These are phyloP conservation scores for Sinella curviseta DNA, from an alignment of 1,140 invertebrate genomes.

Conservation along the genomic window DNA sequence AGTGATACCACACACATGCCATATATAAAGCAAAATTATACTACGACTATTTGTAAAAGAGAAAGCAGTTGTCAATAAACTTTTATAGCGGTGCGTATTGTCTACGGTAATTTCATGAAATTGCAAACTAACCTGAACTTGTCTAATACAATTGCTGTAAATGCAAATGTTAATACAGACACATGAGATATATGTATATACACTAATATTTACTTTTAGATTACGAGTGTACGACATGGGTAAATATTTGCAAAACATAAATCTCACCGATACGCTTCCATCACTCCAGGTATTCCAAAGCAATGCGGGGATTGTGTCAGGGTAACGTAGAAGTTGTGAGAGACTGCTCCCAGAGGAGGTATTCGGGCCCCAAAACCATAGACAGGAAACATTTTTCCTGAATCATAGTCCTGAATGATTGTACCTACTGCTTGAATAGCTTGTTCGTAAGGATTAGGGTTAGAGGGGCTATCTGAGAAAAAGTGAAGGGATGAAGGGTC, in stretches of 20 bases:
- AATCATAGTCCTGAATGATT: conserved; percentile 68
- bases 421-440: conserved; percentile 64
- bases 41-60: no score
- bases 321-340: conserved; percentile 65
- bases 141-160: conserved; percentile 51
- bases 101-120: no score
- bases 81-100: no score
- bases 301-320: conserved; percentile 62
- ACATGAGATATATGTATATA: no score
- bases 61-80: no score
- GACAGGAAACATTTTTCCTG: conserved; percentile 61
- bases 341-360: conserved; percentile 59
- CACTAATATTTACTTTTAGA: no score
- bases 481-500: conserved; percentile 63
- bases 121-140: conserved; percentile 47
- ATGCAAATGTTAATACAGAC: neutral
- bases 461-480: conserved; percentile 37
- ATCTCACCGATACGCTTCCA: conserved; percentile 52
- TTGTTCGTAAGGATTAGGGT: conserved; percentile 64
- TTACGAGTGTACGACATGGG: no score
- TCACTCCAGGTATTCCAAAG: conserved; percentile 53
- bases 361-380: conserved; percentile 55
- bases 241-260: neutral
- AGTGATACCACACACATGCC: no score
- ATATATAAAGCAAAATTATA: conserved; percentile 58